phyloP scores from a whole-genome alignment of 2,888 invertebrate genomes.

The Cantharis flavilabris region DNA sequence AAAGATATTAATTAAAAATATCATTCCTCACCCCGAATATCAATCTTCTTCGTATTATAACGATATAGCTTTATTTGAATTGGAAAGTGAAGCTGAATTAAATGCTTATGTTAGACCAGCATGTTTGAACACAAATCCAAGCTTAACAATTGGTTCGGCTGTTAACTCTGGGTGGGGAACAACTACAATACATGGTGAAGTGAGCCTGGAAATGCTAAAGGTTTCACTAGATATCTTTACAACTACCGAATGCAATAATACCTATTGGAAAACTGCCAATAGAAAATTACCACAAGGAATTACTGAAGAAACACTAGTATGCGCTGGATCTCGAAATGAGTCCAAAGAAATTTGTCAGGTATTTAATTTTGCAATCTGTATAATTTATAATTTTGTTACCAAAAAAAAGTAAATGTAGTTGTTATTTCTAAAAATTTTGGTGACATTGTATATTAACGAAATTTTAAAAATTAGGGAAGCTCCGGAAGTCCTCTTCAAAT shows the following conservation, averaged over 20 bases:
- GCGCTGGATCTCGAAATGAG: constrained; percentile 56
- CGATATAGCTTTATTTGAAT: constrained; percentile 58
- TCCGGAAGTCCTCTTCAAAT: constrained; percentile 52
- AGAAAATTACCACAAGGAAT: constrained; percentile 49
- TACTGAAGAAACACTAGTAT: constrained; percentile 55
- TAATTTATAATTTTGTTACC: no score
- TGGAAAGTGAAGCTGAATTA: constrained; percentile 49
- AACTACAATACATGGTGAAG: constrained; percentile 40
- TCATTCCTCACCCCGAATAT: constrained; percentile 52
- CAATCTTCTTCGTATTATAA: constrained; percentile 52
- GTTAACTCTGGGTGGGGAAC: constrained; percentile 62
- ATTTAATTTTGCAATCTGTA: not conserved
- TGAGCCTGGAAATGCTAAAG: constrained; percentile 52
- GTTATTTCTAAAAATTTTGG: no score
- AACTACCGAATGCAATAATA: constrained; percentile 44
- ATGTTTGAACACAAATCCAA: constrained; percentile 47
- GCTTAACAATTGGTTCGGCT: not conserved
- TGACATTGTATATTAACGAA: no score
- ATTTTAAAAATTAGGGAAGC: constrained; percentile 54
- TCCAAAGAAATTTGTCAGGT: constrained; percentile 58
- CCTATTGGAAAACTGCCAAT: not conserved
- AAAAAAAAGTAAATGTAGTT: no score
- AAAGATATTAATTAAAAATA: constrained; percentile 42
- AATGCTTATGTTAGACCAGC: constrained; percentile 55
- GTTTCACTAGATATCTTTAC: constrained; percentile 53